Conservation (phyloP, 2,113 vertebrate genomes). For the Bettongia penicillata region DNA sequence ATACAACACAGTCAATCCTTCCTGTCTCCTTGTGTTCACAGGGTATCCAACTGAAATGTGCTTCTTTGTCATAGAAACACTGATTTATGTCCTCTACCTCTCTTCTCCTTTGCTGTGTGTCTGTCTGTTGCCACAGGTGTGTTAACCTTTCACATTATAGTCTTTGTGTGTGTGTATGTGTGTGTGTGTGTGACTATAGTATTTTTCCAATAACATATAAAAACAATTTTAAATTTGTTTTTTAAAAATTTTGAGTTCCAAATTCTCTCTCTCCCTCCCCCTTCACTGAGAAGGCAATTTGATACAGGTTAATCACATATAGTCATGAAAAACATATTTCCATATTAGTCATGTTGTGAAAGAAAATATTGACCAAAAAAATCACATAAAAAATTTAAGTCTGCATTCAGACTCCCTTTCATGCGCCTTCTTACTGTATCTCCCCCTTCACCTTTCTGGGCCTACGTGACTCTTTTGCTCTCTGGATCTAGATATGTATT, state of each 20-base stretch:
- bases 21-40: not conserved
- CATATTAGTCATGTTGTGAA: not conserved
- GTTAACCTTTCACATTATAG: too few relatives aligned
- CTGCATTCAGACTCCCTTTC: not conserved
- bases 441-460: not conserved
- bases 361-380: not conserved
- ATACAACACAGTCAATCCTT: not conserved
- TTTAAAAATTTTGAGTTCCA: not conserved
- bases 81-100: not conserved
- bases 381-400: not conserved
- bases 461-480: not conserved
- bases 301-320: not conserved
- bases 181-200: not conserved
- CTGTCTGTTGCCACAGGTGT: not conserved
- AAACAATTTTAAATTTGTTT: not conserved
- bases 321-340: not conserved
- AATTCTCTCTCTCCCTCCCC: not conserved
- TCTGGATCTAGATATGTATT: not conserved
- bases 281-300: not conserved
- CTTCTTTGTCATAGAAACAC: not conserved
- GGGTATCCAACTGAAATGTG: not conserved
- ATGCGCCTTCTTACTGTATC: not conserved
- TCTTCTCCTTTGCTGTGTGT: not conserved
- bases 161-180: too few relatives aligned
- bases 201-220: not conserved